Evolutionary conservation across 92 coral and sea anemone genomes (phyloP).

Genomic region (Porites evermanni): DNA sequence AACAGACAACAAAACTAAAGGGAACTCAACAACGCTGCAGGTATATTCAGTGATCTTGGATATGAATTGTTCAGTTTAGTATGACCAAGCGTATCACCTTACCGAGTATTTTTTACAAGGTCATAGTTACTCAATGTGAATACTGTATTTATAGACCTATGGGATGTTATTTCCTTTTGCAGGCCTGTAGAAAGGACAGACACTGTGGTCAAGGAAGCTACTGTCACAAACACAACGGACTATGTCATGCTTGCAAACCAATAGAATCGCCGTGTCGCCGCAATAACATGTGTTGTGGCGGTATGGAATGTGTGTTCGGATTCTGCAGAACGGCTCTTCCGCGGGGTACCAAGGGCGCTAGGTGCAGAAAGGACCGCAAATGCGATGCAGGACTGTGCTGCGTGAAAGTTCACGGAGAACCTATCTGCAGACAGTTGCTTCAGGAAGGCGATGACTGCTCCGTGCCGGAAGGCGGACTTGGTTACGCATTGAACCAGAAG

Average conservation of each 20-base stretch:
- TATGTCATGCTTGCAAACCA: constrained; percentile 86
- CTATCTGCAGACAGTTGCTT: constrained; percentile 85
- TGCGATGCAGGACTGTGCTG: constrained; percentile 93
- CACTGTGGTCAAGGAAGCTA: constrained; percentile 80
- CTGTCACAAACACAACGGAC: constrained; percentile 94
- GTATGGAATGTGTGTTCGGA: constrained; percentile 97
- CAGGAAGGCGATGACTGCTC: constrained; percentile 81
- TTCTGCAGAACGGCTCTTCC: constrained; percentile 77
- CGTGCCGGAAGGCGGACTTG: constrained; percentile 93
- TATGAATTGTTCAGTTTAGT: background rate
- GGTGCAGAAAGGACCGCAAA: constrained; percentile 81
- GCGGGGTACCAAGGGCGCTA: constrained; percentile 73
- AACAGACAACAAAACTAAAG: constrained; percentile 33
- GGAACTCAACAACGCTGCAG: constrained; percentile 30
- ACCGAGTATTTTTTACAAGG: background rate
- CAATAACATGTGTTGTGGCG: constrained; percentile 83
- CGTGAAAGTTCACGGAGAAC: constrained; percentile 93
- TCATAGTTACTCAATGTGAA: background rate
- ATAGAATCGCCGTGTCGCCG: constrained; percentile 83
- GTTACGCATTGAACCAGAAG: constrained; percentile 83
- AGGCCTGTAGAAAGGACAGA: constrained; percentile 84
- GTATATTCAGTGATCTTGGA: constrained; percentile 8
- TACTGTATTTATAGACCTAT: background rate
- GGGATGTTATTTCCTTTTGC: constrained; percentile 5
- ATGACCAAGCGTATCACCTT: background rate